Base-by-base conservation (phyloP, 2,797 vertebrate species). In the Falco rusticolus region DNA sequence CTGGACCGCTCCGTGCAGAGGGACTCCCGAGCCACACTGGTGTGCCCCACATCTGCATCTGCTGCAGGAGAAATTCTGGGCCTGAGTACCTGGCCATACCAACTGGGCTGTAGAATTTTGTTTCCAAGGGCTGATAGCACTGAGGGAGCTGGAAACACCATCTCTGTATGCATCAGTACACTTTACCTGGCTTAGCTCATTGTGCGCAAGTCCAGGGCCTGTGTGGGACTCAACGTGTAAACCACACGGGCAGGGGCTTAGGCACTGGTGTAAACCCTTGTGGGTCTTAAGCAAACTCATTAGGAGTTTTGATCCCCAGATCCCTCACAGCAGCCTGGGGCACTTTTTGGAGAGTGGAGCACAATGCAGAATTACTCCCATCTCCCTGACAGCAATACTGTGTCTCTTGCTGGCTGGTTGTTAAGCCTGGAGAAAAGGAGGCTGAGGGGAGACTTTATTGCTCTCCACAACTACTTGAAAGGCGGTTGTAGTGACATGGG, bases 21-120 rank as follows among this genome's bases (percentile, higher is more conserved):
- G 20, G 8, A 16, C 33, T 29, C 18, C 22, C 70, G 74, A 25
- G 22, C 29, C 65, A 20, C 33, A 3, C 17, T 66, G 34, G 16
- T 20, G 11, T 70, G 37, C 34, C 65, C 50, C 64, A 53, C 20
- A 5, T 34, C 70, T 61, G 68, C 57, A 20, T 66, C 75, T 85
- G 45, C 10, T 60, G 47, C 79, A 53, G 86, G 71, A 57, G n/a
- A 72, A 25, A 2, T 20, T 41, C 71, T 83, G 76, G 39, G 50
- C 29, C 39, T 28, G 43, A 43, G 53, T 10, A 11, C 6, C 12
- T 28, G n/a, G 17, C 50, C 5, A 0, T 0, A 1, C 11, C 50
- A 48, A 3, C 54, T 72, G 79, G 43, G 51, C 60, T 65, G 11
- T 10, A 20, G 53, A 31, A 60, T 4, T 24, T 86, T 51, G n/a